Evolutionary conservation across 2,797 vertebrate species (phyloP).

Genomic region (Phrynocephalus vlangalii): DNA sequence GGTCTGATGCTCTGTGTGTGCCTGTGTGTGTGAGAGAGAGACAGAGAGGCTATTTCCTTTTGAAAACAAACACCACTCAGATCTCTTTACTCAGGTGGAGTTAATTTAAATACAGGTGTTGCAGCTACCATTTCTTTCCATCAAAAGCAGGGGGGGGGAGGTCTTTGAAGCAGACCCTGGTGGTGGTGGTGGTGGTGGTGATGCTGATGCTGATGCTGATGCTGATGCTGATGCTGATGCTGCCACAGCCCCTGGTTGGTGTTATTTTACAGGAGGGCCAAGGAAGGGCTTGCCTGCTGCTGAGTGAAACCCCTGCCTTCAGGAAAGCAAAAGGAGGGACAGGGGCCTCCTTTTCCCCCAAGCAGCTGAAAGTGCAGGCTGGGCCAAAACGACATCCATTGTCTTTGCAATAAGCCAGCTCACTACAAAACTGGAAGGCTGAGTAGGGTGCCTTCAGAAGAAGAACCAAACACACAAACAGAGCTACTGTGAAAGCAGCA

Average conservation of each 20-base stretch:
- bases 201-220: no score
- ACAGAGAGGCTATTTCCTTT: neutral
- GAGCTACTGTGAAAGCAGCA: neutral
- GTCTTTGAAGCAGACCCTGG: neutral
- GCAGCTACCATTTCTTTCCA: slow-evolving; percentile 12
- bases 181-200: no score
- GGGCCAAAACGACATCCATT: neutral
- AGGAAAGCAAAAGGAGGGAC: slow-evolving; percentile 10
- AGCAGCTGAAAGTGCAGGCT: neutral
- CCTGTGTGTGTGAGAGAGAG: neutral
- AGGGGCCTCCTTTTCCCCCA: neutral
- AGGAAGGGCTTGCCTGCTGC: slow-evolving; percentile 3
- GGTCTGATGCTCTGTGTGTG: neutral
- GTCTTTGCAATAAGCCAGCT: neutral
- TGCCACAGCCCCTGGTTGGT: neutral
- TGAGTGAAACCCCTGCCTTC: slow-evolving; percentile 8
- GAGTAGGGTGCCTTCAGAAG: neutral
- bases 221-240: no score
- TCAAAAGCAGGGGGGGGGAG: neutral
- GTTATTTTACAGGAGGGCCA: neutral
- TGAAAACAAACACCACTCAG: neutral
- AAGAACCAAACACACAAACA: neutral
- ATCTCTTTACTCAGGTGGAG: slow-evolving; percentile 16
- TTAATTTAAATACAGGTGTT: slow-evolving; percentile 31
- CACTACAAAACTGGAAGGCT: neutral